Evolutionary conservation across 2,888 invertebrate species (phyloP).

Genomic region (Nasonia oneida): DNA sequence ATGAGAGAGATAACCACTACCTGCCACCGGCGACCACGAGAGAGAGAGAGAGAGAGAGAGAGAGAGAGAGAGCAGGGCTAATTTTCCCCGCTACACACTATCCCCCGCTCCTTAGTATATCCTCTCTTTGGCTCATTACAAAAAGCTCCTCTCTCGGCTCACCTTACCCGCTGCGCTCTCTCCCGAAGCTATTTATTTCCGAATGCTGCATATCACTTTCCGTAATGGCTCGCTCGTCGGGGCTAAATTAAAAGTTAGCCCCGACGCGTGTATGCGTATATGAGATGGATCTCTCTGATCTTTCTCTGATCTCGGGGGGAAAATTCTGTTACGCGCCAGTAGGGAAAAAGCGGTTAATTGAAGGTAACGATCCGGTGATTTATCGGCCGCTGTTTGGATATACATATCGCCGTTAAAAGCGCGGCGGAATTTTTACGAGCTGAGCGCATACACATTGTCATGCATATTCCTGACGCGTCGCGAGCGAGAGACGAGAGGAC

Average conservation of each 20-base stretch:
- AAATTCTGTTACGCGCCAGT: neutral
- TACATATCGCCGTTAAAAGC: neutral
- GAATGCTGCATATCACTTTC: constrained; percentile 75
- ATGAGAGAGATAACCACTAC: constrained; percentile 77
- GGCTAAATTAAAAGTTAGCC: constrained; percentile 74
- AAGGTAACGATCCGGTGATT: neutral
- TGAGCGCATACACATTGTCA: neutral
- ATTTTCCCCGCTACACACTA: constrained; percentile 74
- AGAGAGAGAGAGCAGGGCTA: constrained; percentile 68
- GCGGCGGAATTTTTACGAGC: neutral
- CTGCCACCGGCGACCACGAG: constrained; percentile 70
- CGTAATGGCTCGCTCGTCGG: constrained; percentile 70
- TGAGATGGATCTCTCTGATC: neutral
- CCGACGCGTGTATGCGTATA: constrained; percentile 42
- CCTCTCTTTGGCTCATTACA: constrained; percentile 31
- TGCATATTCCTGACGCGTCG: constrained; percentile 1
- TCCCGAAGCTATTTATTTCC: constrained; percentile 73
- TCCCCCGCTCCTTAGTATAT: neutral
- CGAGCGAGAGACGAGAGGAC: neutral
- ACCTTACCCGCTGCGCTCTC: constrained; percentile 6
- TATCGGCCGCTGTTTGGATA: neutral
- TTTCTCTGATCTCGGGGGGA: neutral
- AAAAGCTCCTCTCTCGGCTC: constrained; percentile 24
- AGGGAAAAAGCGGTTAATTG: neutral
- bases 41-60: no score